Conservation (phyloP, 37 sponge, comb jelly and placozoan genomes). For the Chondrosia reniformis region DNA sequence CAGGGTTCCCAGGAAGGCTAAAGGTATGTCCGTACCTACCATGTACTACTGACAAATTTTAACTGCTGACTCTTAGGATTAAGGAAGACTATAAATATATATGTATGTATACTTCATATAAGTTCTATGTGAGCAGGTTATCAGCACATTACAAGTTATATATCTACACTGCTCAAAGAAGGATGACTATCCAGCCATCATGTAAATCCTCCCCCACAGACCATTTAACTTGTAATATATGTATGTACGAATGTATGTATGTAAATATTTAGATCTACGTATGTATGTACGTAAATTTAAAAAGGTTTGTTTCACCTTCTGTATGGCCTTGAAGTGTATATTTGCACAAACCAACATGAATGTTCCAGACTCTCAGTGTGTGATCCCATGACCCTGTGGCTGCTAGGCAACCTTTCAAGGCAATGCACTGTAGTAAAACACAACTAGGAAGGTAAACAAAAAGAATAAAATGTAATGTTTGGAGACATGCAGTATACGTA, state of each 20-base stretch:
- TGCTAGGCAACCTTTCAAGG: constrained; percentile 22
- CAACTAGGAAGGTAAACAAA: not conserved
- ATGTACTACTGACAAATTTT: too few relatives aligned
- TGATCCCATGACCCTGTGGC: constrained; percentile 77
- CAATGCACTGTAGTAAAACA: constrained; percentile 24
- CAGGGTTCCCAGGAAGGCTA: too few relatives aligned
- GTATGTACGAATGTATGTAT: not conserved
- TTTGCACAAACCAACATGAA: constrained; percentile 43
- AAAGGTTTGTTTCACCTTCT: too few relatives aligned
- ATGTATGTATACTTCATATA: too few relatives aligned
- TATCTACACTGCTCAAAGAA: too few relatives aligned
- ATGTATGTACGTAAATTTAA: not conserved
- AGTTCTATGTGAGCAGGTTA: too few relatives aligned
- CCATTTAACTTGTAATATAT: not conserved
- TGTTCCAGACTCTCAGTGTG: constrained; percentile 71
- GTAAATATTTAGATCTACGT: not conserved
- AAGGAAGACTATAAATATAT: too few relatives aligned
- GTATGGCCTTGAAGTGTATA: constrained; percentile 32
- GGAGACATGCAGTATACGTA: not conserved
- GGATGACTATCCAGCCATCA: too few relatives aligned
- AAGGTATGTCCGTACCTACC: too few relatives aligned
- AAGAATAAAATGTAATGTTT: not conserved
- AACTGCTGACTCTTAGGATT: too few relatives aligned
- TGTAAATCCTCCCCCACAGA: too few relatives aligned
- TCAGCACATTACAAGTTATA: too few relatives aligned